Evolutionary conservation across 92 coral and sea anemone genomes (phyloP).

Genomic region (Paramuricea clavata): DNA sequence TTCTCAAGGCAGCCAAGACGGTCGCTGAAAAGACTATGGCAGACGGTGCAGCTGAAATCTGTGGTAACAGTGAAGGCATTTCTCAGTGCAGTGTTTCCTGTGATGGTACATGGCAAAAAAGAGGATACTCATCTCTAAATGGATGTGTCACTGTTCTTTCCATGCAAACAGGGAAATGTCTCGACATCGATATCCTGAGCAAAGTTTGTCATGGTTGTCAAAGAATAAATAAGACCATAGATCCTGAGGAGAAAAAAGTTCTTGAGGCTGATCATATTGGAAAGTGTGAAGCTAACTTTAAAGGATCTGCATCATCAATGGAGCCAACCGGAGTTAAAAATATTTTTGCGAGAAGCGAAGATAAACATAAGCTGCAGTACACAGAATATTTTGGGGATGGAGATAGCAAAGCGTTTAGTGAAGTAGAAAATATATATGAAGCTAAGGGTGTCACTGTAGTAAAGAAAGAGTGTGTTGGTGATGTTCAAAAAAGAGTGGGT

Average conservation of each 20-base stretch:
- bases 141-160: conserved; percentile 9
- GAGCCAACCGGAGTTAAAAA: conserved; percentile 22
- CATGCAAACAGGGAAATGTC: conserved; percentile 17
- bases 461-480: too few species aligned
- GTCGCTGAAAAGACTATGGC: conserved; percentile 2
- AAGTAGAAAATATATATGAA: conserved; percentile 31
- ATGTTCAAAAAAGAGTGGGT: too few species aligned
- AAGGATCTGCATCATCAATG: conserved; percentile 26
- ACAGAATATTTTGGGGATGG: too few species aligned
- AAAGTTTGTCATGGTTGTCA: conserved; percentile 42
- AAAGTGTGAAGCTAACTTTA: conserved; percentile 16
- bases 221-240: background rate
- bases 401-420: conserved; percentile 52
- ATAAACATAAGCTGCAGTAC: background rate
- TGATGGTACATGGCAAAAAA: background rate
- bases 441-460: background rate
- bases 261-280: background rate
- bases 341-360: conserved; percentile 4
- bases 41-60: background rate
- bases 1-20: too few species aligned
- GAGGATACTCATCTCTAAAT: background rate
- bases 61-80: background rate
- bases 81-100: background rate
- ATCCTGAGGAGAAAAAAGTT: too few species aligned
- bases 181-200: conserved; percentile 34